These are phyloP conservation scores for Nematolebias whitei DNA, from an alignment of 2,113 vertebrate species.

Conservation along the genomic window DNA sequence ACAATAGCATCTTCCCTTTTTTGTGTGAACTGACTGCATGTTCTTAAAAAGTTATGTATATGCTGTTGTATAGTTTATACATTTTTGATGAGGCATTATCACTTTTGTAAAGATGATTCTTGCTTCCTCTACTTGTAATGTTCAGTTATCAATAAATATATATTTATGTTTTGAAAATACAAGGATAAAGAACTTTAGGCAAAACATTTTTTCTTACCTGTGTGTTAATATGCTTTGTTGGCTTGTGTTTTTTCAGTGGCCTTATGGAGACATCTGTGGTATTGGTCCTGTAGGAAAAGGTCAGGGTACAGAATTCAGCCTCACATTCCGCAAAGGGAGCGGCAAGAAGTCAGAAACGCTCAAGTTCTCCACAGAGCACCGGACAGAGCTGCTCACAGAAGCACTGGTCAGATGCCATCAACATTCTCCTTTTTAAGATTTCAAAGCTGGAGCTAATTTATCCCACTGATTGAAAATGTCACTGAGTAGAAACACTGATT, in stretches of 20 bases:
- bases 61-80: no score
- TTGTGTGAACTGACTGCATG: no score
- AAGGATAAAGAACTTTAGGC: no score
- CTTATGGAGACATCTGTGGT: constrained; percentile 97
- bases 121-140: no score
- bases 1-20: no score
- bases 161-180: no score
- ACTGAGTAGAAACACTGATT: constrained; percentile 5
- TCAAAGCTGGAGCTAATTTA: background rate
- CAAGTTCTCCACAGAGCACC: constrained; percentile 98
- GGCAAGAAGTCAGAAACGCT: constrained; percentile 97
- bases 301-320: constrained; percentile 96
- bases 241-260: constrained; percentile 83
- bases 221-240: constrained; percentile 18
- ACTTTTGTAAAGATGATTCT: no score
- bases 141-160: no score
- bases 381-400: constrained; percentile 97
- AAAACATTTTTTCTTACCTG: background rate
- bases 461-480: background rate
- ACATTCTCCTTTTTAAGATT: background rate
- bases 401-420: constrained; percentile 86
- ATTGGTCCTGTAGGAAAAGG: constrained; percentile 95
- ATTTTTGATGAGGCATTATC: no score
- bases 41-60: no score
- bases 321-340: constrained; percentile 96